Percentiles rank a stretch among this genome's conserved stretches.
phyloP scores from a whole-genome alignment of 2,888 invertebrate genomes.

The Apeira syringaria region DNA sequence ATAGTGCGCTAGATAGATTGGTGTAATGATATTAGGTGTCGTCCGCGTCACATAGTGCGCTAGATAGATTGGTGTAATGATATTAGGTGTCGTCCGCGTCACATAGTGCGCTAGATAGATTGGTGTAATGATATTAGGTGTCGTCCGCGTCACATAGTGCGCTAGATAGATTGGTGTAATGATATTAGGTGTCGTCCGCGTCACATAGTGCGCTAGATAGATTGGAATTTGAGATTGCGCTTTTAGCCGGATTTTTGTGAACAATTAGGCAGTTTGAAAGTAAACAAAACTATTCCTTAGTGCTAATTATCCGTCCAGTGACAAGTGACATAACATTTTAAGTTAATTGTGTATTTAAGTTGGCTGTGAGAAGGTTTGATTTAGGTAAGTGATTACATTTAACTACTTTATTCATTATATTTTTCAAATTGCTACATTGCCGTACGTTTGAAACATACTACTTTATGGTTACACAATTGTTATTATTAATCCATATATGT shows the following conservation, averaged over 20 bases:
- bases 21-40: no score
- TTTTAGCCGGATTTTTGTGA: slow-evolving; percentile 27
- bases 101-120: no score
- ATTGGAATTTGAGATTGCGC: slow-evolving; percentile 22
- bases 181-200: no score
- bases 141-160: no score
- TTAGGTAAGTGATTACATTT: slow-evolving; percentile 49
- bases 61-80: no score
- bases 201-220: no score
- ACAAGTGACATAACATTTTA: slow-evolving; percentile 48
- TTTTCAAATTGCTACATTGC: slow-evolving; percentile 23
- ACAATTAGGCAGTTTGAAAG: slow-evolving; percentile 44
- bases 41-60: no score
- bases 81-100: no score
- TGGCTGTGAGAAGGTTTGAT: slow-evolving; percentile 48
- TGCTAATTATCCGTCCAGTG: slow-evolving; percentile 35
- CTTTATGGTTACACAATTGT: background rate
- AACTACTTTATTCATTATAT: slow-evolving; percentile 36
- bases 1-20: no score
- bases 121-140: no score
- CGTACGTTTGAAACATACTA: slow-evolving; percentile 1
- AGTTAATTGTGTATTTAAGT: slow-evolving; percentile 35
- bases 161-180: no score
- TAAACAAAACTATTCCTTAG: slow-evolving; percentile 33
- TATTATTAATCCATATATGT: no score